Base-by-base conservation (phyloP, 2,888 invertebrate species). In the Dynastes grantii region DNA sequence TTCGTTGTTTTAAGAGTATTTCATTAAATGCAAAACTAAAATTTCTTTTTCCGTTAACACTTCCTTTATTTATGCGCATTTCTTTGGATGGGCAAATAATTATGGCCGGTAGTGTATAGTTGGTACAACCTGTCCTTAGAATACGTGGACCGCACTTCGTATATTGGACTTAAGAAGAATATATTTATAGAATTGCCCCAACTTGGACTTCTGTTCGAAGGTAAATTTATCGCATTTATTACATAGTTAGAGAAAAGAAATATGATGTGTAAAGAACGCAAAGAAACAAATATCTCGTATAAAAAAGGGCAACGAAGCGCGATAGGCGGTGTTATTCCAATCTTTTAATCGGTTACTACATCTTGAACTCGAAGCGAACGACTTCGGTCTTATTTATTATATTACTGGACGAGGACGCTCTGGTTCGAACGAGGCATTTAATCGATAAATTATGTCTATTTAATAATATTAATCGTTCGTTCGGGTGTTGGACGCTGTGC, bases 391-490 rank as follows among this genome's bases (percentile, higher is more conserved):
- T 67, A 67, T 73, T 73, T 73, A 73, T 73, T 58, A 73, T 73
- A 73, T 73, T 73, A 70, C 49, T 61, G 71, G 70, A 77, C 49
- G 70, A 71, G 40, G 71, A 77, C 70, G 63, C 58, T 55, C 32
- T 16, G 40, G 58, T 73, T 53, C 58, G 58, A 58, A 73, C 65
- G 65, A 76, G 76, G 67, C 76, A 67, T 55, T 76, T 76, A 78
- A 78, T 76, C 78, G 78, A 78, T 78, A 76, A 78, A 78, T 78
- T 78, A 78, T 78, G 78, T 78, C 78, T 78, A 78, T 78, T 78
- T 78, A 78, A 76, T 76, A 76, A 76, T 76, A 78, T 78, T 78
- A 78, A 78, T 78, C 76, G 67, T 27, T 49, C 22, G 75, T 67
- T 64, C 65, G 67, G 76, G 67, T 61, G 55, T 68, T 29, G 76